Conservation (phyloP, 2,888 invertebrate genomes). For the Parapristionchus giblindavisi region DNA sequence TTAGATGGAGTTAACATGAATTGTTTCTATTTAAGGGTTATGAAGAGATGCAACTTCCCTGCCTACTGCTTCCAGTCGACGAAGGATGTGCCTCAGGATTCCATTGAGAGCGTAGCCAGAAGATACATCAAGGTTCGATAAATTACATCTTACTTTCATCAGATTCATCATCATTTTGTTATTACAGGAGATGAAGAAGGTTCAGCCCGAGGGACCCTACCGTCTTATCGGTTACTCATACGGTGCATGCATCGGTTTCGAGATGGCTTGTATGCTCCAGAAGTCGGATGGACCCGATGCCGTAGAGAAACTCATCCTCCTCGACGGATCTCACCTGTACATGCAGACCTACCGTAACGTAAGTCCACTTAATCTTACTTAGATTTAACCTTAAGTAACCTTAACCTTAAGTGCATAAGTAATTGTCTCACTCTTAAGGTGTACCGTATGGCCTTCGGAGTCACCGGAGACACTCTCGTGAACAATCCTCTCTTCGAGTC, state of each 20-base stretch:
- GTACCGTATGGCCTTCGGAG: conserved; percentile 69
- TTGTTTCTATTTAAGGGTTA: conserved; percentile 74
- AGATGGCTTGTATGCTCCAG: conserved; percentile 89
- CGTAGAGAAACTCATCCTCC: conserved; percentile 77
- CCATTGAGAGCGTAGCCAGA: conserved; percentile 67
- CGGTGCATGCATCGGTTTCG: conserved; percentile 91
- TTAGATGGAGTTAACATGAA: conserved; percentile 55
- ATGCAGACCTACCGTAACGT: conserved; percentile 72
- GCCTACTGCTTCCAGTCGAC: conserved; percentile 69
- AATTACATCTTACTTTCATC: background rate
- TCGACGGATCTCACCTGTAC: conserved; percentile 81
- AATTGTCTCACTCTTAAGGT: conserved; percentile 49
- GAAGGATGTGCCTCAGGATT: conserved; percentile 65
- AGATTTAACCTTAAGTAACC: background rate
- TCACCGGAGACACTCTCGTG: conserved; percentile 68
- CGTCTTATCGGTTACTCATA: conserved; percentile 92
- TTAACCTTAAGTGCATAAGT: background rate
- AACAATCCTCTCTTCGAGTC: conserved; percentile 70
- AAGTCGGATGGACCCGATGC: conserved; percentile 66
- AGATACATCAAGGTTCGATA: conserved; percentile 61
- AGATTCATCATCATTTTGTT: background rate
- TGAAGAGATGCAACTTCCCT: conserved; percentile 76
- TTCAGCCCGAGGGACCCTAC: conserved; percentile 86
- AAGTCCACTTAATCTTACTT: conserved; percentile 52
- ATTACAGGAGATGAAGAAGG: conserved; percentile 78